Base-by-base conservation (phyloP, 2,888 invertebrate species). In the Elegia similella region DNA sequence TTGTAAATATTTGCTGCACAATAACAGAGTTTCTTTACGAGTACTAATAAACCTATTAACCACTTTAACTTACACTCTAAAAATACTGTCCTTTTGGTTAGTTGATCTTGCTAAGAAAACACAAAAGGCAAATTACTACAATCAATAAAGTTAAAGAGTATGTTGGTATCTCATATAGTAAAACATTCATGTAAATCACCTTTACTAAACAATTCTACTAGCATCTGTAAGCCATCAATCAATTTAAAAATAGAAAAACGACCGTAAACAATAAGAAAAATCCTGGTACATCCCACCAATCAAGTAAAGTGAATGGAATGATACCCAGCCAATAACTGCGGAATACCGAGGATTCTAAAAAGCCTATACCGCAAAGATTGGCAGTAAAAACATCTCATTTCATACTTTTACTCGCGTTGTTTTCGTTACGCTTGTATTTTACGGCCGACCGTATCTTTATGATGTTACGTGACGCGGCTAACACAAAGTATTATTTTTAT, bases 341-440 rank as follows among this genome's bases (percentile, higher is more conserved):
- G 30, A 44, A 32, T 34, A 46, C 13, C 7, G 23, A 1, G 55
- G 47, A 42, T 55, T 48, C 38, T 42, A 30, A 48, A 42, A 47
- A 38, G 23, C 46, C 42, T 56, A 42, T 50, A 16, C 42, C 48
- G 29, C 48, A 30, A 56, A 42, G 42, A 56, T 56, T 48, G 56
- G 42, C 48, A 42, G 42, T 56, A 56, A 56, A 52, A 48, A 53
- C 59, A 55, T 57, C 55, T 61, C 58, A 61, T 61, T 57, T 57
- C 52, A 50, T 16, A 52, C 42, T 57, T 58, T 59, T 57, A 55
- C 55, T 55, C 38, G 48, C 47, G 55, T 58, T 58, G 56, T 52
- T 61, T 59, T 55, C 55, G 47, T 55, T 52, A 46, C 55, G 52
- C 47, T 43, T 48, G 42, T 48, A 42, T 55, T 48, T 58, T 60